phyloP scores from a whole-genome alignment of 2,888 invertebrate species.

The Ditylenchus weischeri region DNA sequence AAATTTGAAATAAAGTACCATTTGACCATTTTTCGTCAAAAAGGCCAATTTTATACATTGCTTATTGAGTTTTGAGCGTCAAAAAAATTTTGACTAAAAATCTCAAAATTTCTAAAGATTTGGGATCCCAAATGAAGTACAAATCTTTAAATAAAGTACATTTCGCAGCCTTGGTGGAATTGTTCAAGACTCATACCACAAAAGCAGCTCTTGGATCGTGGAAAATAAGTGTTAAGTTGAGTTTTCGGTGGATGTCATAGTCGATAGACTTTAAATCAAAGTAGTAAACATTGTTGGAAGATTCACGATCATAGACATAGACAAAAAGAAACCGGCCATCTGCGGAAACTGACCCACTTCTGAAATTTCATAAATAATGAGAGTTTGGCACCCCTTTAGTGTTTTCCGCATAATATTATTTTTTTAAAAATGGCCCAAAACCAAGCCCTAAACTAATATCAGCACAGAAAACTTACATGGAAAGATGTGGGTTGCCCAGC shows the following conservation, averaged over 20 bases:
- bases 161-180: conserved; percentile 12
- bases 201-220: conserved; percentile 88
- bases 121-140: no score
- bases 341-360: conserved; percentile 79
- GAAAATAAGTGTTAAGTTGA: conserved; percentile 77
- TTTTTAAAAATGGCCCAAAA: neutral
- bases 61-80: no score
- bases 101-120: no score
- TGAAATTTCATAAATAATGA: no score
- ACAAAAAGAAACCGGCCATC: conserved; percentile 85
- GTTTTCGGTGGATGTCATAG: conserved; percentile 62
- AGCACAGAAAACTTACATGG: conserved; percentile 20
- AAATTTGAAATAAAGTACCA: no score
- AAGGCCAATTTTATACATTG: no score
- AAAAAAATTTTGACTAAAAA: no score
- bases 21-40: no score
- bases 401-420: no score
- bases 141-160: no score
- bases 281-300: conserved; percentile 66
- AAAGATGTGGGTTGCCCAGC: conserved; percentile 5
- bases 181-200: conserved; percentile 67
- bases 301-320: conserved; percentile 72
- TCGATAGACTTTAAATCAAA: conserved; percentile 69
- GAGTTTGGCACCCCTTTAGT: no score
- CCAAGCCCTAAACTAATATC: no score